phyloP scores from a whole-genome alignment of 2,113 vertebrate genomes.

The Larimichthys crocea region DNA sequence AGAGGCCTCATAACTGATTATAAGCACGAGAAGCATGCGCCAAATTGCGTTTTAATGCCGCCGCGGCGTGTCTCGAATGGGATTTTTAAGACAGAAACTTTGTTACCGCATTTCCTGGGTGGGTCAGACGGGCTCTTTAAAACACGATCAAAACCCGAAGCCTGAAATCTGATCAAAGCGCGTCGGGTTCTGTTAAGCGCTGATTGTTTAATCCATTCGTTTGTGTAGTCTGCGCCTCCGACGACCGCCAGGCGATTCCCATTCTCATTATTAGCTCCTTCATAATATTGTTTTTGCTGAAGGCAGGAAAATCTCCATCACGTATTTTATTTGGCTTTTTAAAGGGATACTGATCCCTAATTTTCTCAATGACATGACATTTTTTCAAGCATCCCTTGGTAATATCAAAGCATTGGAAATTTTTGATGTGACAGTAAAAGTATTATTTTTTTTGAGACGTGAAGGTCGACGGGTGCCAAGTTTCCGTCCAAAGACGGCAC shows the following conservation, averaged over 20 bases:
- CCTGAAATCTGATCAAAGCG: slow-evolving; percentile 61
- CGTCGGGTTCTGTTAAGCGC: slow-evolving; percentile 56
- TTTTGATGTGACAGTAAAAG: neutral
- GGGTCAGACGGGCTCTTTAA: slow-evolving; percentile 46
- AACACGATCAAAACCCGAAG: slow-evolving; percentile 37
- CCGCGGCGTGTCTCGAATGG: slow-evolving; percentile 42
- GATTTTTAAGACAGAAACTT: slow-evolving; percentile 42
- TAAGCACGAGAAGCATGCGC: slow-evolving; percentile 48
- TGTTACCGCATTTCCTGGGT: slow-evolving; percentile 52
- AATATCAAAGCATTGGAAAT: neutral
- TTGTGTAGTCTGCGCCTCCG: slow-evolving; percentile 48
- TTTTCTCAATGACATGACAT: neutral
- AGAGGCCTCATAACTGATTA: slow-evolving; percentile 50
- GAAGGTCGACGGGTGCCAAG: neutral
- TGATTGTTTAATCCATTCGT: slow-evolving; percentile 57
- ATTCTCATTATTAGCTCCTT: slow-evolving; percentile 41
- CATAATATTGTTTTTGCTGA: slow-evolving; percentile 12
- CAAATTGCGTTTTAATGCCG: slow-evolving; percentile 62
- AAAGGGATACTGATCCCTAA: neutral
- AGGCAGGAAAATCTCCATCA: neutral
- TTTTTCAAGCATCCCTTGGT: neutral
- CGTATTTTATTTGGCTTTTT: slow-evolving; percentile 19
- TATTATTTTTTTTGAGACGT: neutral
- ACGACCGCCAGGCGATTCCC: slow-evolving; percentile 24
- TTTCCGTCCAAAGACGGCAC: neutral